Evolutionary conservation across 2,113 vertebrate genomes (phyloP).

Genomic region (Carassius auratus): DNA sequence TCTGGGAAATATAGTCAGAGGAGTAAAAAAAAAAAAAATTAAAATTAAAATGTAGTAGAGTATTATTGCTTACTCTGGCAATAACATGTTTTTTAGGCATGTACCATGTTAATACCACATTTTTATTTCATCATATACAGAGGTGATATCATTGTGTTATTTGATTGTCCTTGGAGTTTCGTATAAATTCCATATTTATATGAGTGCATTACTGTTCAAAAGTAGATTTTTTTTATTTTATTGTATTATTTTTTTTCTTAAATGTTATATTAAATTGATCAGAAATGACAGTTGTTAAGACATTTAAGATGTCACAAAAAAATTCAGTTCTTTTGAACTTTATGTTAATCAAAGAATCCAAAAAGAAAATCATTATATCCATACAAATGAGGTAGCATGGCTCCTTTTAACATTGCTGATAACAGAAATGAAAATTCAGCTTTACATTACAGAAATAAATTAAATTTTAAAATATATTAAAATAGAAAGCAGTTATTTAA

Average conservation of each 20-base stretch:
- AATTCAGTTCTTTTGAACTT: neutral
- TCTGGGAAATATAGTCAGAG: slow-evolving; percentile 35
- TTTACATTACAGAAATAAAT: no score
- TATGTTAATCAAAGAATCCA: neutral
- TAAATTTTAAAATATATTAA: no score
- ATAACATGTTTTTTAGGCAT: neutral
- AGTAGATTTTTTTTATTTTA: neutral
- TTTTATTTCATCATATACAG: neutral
- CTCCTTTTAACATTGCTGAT: neutral
- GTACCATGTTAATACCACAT: no score
- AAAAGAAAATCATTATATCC: neutral
- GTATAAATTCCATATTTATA: neutral
- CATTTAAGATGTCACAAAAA: neutral
- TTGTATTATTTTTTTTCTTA: neutral
- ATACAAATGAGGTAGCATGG: neutral
- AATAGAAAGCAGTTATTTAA: no score
- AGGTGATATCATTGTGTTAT: neutral
- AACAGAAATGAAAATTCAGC: neutral
- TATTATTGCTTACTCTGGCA: neutral
- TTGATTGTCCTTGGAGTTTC: neutral
- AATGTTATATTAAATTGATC: neutral
- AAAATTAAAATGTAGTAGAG: no score
- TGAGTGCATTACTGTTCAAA: neutral
- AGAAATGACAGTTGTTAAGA: neutral
- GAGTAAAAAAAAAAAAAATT: no score